A percentile compares a stretch with the other conserved stretches of the same genome.
phyloP scores from a whole-genome alignment of 1,140 invertebrate species.

The Lepidurus packardi region DNA sequence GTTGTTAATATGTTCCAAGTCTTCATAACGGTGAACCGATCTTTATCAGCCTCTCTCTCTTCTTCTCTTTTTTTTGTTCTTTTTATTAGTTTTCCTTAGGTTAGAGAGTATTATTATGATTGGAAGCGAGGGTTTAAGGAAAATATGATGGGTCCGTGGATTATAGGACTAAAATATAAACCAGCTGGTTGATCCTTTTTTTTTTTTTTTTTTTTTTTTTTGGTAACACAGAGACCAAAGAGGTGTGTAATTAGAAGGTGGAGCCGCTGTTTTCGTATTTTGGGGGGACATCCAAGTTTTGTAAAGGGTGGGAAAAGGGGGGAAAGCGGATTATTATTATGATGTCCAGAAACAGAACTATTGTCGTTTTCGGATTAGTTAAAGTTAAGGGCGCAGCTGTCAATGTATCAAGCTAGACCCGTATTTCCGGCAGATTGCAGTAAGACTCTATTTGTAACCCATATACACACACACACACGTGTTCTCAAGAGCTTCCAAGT shows the following conservation, averaged over 20 bases:
- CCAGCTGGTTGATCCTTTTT: background rate
- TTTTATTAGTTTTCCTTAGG: background rate
- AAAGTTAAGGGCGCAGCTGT: constrained; percentile 9
- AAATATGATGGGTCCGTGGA: background rate
- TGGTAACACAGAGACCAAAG: background rate
- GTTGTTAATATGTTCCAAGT: background rate
- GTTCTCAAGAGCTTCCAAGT: too few relatives aligned
- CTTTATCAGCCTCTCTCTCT: background rate
- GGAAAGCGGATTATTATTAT: background rate
- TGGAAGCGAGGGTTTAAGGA: background rate
- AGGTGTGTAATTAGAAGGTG: constrained; percentile 21
- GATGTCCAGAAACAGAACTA: background rate
- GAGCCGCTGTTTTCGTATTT: background rate
- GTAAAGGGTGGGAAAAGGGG: background rate
- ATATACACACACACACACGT: background rate
- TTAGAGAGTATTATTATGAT: constrained; percentile 4
- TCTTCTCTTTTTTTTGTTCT: background rate
- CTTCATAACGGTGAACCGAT: background rate
- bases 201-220: background rate
- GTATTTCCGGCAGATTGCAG: background rate
- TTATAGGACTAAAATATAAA: too few relatives aligned
- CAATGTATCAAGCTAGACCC: background rate
- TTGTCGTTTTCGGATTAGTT: constrained; percentile 15
- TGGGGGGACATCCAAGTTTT: too few relatives aligned
- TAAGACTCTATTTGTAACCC: background rate